These are phyloP conservation scores for Diachasma alloeum DNA, from an alignment of 1,140 invertebrate species.

Conservation along the genomic window DNA sequence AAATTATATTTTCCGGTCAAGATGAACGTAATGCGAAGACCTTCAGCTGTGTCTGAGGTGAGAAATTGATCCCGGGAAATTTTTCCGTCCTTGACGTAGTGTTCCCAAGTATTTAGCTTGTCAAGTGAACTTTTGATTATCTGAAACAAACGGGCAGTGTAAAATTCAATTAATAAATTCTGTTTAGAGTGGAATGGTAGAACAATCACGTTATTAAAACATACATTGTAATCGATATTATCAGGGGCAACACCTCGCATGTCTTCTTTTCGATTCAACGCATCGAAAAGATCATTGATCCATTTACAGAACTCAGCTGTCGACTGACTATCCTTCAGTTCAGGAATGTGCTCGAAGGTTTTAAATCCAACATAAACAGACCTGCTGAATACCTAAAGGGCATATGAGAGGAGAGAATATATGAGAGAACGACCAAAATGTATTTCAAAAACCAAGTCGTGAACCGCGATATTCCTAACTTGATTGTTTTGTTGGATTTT, in stretches of 20 bases:
- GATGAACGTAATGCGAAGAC: conserved; percentile 24
- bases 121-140: conserved; percentile 21
- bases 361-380: conserved; percentile 24
- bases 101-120: conserved; percentile 32
- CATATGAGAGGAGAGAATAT: not conserved
- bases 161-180: not conserved
- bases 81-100: not conserved
- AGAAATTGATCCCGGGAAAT: not conserved
- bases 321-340: conserved; percentile 7
- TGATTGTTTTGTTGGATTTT: not conserved
- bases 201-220: not conserved
- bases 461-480: no score
- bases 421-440: not conserved
- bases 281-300: conserved; percentile 35
- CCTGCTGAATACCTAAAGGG: conserved; percentile 31
- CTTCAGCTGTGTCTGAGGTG: conserved; percentile 16
- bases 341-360: conserved; percentile 25
- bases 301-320: conserved; percentile 32
- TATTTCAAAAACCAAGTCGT: no score
- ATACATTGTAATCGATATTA: not conserved
- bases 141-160: not conserved
- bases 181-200: not conserved
- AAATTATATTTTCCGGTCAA: conserved; percentile 28
- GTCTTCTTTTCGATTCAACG: conserved; percentile 22
- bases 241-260: conserved; percentile 10